Conservation (phyloP, 1,140 invertebrate species). For the Lucilia sericata region DNA sequence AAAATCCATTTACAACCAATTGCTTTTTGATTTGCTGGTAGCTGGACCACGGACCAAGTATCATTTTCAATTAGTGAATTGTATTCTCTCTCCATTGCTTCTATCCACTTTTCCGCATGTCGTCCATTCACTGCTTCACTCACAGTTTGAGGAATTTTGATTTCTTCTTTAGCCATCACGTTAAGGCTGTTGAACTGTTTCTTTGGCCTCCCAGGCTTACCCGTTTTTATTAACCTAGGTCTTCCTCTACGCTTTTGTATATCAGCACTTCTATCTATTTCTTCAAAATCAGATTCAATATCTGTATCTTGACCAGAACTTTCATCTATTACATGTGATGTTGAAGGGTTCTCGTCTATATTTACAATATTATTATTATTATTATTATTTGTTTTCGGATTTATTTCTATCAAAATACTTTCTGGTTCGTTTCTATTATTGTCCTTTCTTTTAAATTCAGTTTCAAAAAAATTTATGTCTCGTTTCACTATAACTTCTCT, state of each 20-base stretch:
- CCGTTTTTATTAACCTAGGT: neutral
- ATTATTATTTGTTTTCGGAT: neutral
- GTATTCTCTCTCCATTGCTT: slow-evolving; percentile 35
- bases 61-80: slow-evolving; percentile 5
- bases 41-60: slow-evolving; percentile 8
- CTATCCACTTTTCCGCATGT: slow-evolving; percentile 15
- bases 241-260: neutral
- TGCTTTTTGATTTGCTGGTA: neutral
- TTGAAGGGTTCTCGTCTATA: neutral
- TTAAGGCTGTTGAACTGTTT: slow-evolving; percentile 45
- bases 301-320: neutral
- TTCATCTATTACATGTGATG: too few species aligned
- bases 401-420: neutral
- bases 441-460: slow-evolving; percentile 39
- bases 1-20: slow-evolving; percentile 46
- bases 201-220: neutral
- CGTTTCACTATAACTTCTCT: slow-evolving; percentile 5
- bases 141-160: neutral
- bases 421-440: neutral
- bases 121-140: neutral
- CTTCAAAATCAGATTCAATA: neutral
- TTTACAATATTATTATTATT: neutral
- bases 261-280: neutral
- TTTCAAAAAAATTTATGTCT: slow-evolving; percentile 35
- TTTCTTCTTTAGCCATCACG: neutral